These are phyloP conservation scores for Mormyrus hasselquistii DNA, from an alignment of 2,797 vertebrate genomes.

Conservation along the genomic window DNA sequence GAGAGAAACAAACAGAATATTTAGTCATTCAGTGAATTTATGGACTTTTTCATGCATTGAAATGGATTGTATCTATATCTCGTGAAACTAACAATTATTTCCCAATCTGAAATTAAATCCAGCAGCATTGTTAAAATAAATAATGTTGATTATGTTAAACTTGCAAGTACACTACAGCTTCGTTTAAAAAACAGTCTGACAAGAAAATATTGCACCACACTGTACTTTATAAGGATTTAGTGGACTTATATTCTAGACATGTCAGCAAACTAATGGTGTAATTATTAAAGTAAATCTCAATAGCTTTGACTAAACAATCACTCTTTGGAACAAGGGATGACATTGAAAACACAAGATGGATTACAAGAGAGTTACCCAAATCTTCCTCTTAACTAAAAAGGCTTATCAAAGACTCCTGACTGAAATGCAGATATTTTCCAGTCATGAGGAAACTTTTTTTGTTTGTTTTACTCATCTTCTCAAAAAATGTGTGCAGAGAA, in stretches of 20 bases:
- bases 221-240: slow-evolving; percentile 25
- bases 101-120: background rate
- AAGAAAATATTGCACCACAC: slow-evolving; percentile 23
- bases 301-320: slow-evolving; percentile 33
- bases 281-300: slow-evolving; percentile 31
- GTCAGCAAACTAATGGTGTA: background rate
- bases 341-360: slow-evolving; percentile 23
- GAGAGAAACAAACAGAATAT: background rate
- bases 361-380: slow-evolving; percentile 27
- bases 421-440: background rate
- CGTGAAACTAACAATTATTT: background rate
- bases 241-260: slow-evolving; percentile 23
- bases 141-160: background rate
- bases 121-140: background rate
- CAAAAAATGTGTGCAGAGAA: slow-evolving; percentile 30
- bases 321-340: slow-evolving; percentile 23
- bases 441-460: background rate
- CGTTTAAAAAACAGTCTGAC: background rate
- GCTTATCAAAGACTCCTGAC: background rate
- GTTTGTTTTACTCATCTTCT: slow-evolving; percentile 5
- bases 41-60: background rate
- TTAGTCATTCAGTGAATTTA: background rate
- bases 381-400: slow-evolving; percentile 22
- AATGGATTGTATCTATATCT: background rate
- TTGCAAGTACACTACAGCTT: background rate